Evolutionary conservation across 1,140 invertebrate species (phyloP), one percentile per base, ranked within the genome.

Genomic region (Drosophila nigrodunni): DNA sequence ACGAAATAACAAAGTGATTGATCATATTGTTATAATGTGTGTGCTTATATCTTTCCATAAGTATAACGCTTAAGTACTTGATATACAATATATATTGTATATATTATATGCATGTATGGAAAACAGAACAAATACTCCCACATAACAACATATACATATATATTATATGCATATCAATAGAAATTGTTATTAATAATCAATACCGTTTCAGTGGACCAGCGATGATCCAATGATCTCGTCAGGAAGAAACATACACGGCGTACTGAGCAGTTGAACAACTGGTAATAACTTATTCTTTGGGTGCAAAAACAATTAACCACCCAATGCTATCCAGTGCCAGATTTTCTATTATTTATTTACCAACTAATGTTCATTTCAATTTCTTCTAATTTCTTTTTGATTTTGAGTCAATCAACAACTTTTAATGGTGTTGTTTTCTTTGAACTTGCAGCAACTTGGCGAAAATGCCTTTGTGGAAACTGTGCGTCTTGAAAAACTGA

Each of bases 221-320:
- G 30, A 54, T 79, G 71, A 65, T 59, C 25, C 37, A 47, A 64
- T 49, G 47, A 52, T 52, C 37, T 49, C 68, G 18, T 60, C 55
- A 21, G 43, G 15, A 21, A 50, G 55, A 39, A 59, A 25, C 69
- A 43, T 39, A 13, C 9, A 13, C 41, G 64, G 41, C 49, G 50
- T 65, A 52, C 25, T 50, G 41, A 55, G 46, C 55, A 41, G 54
- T 57, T 57, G 54, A 57, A 39, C 60, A 83, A 83, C 80, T 82
- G 85, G 83, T 88, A 89, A 87, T 88, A 74, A 74, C 57, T 74
- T 74, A 74, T 83, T 88, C 77, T 78, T 41, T 64, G 65, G 68
- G 47, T 79, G 34, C 49, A 57, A 39, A 73, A 60, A 37, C 41
- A 65, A 50, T 47, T 49, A 54, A 54, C 9, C 54, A 43, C 43